Base-by-base conservation (phyloP, 2,888 invertebrate species). In the Trilocha varians region DNA sequence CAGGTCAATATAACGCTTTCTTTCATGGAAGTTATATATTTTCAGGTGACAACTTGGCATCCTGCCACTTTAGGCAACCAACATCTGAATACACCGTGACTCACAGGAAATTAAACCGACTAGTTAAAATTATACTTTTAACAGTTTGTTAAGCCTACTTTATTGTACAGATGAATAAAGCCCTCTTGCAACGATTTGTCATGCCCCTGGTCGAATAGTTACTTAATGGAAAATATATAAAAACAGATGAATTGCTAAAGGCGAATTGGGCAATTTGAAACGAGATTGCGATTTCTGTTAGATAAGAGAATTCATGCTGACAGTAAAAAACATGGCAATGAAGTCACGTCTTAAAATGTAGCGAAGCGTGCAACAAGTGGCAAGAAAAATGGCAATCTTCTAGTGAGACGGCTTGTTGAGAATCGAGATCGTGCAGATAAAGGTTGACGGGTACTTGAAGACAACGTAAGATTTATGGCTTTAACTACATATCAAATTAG, bases 321-420 rank as follows among this genome's bases (percentile, higher is more conserved):
- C 55, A 57, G 52, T 70, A 75, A 65, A 78, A 77, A 75, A 74
- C 57, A 63, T 50, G 55, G 62, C 68, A 64, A 73, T 72, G 68
- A 65, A 78, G 69, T 80, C 82, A 82, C 77, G 78, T 76, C 67
- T 65, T 56, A 57, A 62, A 61, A 62, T 55, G 65, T 65, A 76
- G 64, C 64, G 63, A 67, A 77, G 71, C 80, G 72, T 76, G 71
- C 70, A 78, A 75, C 69, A 72, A 77, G 70, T 74, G 63, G 64
- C 62, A 65, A 70, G 66, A 70, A 70, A 71, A 69, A 59, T 53
- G 57, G 52, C 55, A 62, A 62, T 57, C 57, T 50, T 51, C 50
- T 48, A 50, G 47, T 43, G 57, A 55, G 16, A 50, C 44, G 46
- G 50, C 51, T 56, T 57, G 9, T 16, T 14, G 34, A 17, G 11